Conservation (phyloP, 2,797 vertebrate species). For the Oceanodroma leucorhoa region DNA sequence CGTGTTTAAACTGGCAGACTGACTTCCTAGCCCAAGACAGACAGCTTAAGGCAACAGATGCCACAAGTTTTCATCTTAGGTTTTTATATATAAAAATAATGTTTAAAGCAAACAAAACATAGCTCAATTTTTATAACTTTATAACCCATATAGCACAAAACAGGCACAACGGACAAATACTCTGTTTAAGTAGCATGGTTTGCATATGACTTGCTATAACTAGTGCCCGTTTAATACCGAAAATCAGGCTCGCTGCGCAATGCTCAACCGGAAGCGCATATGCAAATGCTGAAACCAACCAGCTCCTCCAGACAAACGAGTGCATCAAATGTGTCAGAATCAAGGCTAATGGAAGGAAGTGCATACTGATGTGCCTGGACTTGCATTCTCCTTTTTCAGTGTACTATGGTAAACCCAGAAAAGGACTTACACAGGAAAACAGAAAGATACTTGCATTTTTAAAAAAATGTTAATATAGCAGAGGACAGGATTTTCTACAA, state of each 20-base stretch:
- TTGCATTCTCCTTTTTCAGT: slow-evolving; percentile 5
- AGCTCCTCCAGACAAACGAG: slow-evolving; percentile 53
- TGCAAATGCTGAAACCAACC: slow-evolving; percentile 29
- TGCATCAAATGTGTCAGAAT: slow-evolving; percentile 12
- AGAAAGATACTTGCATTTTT: background rate
- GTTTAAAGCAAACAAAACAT: background rate
- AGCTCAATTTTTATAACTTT: background rate
- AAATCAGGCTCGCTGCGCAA: background rate
- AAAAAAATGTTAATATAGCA: background rate
- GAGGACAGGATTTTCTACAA: background rate
- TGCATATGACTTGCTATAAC: background rate
- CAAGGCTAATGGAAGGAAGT: slow-evolving; percentile 20
- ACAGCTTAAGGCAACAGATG: background rate
- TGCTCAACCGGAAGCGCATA: slow-evolving; percentile 11
- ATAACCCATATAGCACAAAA: background rate
- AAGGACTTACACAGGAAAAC: background rate
- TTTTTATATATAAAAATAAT: background rate
- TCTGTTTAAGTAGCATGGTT: background rate
- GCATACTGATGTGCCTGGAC: slow-evolving; percentile 1
- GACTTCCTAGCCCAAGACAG: background rate
- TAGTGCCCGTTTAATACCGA: background rate
- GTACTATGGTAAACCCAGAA: background rate
- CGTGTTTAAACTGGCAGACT: background rate
- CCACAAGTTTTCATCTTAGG: background rate
- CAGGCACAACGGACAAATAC: background rate